Evolutionary conservation across 2,113 vertebrate genomes (phyloP), one percentile per base, ranked within the genome.

Genomic region (Amphiprion percula): DNA sequence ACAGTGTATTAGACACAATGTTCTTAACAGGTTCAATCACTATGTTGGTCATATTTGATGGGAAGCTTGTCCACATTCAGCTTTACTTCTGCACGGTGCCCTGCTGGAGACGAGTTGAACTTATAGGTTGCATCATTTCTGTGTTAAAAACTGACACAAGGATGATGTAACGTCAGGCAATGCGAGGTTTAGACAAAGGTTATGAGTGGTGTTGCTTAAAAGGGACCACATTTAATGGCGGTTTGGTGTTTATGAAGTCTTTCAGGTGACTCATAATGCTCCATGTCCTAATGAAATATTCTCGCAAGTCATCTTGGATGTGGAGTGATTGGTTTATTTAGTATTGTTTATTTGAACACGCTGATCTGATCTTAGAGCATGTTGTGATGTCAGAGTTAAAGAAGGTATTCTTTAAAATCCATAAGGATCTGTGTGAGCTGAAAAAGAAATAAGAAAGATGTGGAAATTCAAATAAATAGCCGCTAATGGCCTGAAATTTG

Each of bases 151-250:
- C 60, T 69, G 76, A 53, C 66, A 76, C 55, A 49, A 65, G 53
- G 89, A 81, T 93, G 92, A 93, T 94, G 92, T 91, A 94, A 95
- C 88, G 86, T 83, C 85, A 78, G 84, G 90, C 89, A 94, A 92
- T 83, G 88, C 77, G 71, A 80, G 81, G 78, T 86, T 79, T 53
- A 88, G 90, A 91, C 86, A 87, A 78, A 80, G 88, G 85, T 90
- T 86, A 85, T 81, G 77, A 87, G 63, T 69, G 41, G 55, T 65
- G 64, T 10, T 77, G 55, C 77, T 88, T 49, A 37, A 72, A 89
- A 65, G 55, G 37, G 41, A 64, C 12, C 6, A 16, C 46, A 46
- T 65, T 68, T 59, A 56, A 65, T 68, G 56, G 53, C 72, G 30
- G 50, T 58, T 28, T 59, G 26, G 58, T 60, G 56, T 55, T 55